Conservation (phyloP, 2,113 vertebrate genomes). For the Noctilio leporinus region DNA sequence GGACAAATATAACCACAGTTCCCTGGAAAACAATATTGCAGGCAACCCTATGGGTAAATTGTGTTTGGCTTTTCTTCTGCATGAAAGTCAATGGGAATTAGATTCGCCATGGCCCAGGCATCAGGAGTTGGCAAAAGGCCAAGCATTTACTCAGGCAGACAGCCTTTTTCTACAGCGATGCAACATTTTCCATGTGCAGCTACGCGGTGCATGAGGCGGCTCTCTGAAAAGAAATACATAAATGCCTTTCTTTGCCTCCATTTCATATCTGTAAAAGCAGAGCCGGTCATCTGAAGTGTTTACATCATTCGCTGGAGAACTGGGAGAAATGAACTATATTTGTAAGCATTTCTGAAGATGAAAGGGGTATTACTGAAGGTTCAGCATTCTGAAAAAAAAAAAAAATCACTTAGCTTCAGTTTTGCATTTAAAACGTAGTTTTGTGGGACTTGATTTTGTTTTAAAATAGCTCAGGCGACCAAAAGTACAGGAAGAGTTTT, state of each 20-base stretch:
- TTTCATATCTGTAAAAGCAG: conserved; percentile 29
- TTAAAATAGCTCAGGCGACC: conserved; percentile 28
- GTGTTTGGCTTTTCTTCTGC: conserved; percentile 15
- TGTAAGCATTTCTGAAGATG: conserved; percentile 42
- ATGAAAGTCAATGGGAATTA: conserved; percentile 26
- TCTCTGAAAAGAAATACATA: not conserved
- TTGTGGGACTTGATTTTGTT: not conserved
- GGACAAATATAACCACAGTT: conserved; percentile 44
- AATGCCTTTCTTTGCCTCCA: not conserved
- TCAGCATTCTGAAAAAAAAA: not conserved
- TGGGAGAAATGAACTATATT: conserved; percentile 42
- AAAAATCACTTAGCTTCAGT: conserved; percentile 17
- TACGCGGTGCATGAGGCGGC: not conserved
- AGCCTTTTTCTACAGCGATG: not conserved
- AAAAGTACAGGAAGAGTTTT: conserved; percentile 28
- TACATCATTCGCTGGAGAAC: not conserved
- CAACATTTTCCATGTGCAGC: not conserved
- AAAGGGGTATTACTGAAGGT: not conserved
- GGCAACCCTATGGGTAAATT: not conserved
- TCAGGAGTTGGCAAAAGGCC: not conserved
- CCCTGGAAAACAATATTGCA: conserved; percentile 31
- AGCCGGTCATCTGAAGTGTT: conserved; percentile 22
- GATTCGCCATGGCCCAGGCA: conserved; percentile 17
- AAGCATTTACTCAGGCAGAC: not conserved
- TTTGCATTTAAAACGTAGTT: conserved; percentile 22